Evolutionary conservation across 2,113 vertebrate genomes (phyloP).

Genomic region (Fregata magnificens): DNA sequence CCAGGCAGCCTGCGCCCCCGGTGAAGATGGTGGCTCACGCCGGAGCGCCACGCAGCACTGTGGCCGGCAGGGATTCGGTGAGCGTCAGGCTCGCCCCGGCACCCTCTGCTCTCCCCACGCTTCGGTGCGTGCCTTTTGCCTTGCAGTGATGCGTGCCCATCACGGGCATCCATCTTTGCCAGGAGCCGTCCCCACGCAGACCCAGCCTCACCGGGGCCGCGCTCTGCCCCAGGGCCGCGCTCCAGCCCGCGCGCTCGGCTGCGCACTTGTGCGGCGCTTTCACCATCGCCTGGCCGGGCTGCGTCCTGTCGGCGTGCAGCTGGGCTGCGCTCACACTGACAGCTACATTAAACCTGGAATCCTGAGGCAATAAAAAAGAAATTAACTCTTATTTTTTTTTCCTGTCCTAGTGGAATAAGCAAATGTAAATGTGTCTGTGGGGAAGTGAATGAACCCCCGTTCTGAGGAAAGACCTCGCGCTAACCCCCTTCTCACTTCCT

Average conservation of each 20-base stretch:
- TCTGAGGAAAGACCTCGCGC: slow-evolving; percentile 61
- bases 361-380: slow-evolving; percentile 81
- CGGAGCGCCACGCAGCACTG: background rate
- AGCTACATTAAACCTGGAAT: slow-evolving; percentile 83
- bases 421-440: slow-evolving; percentile 76
- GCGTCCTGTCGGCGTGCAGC: slow-evolving; percentile 75
- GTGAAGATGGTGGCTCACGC: slow-evolving; percentile 56
- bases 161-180: accelerated
- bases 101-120: accelerated
- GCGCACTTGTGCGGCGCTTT: background rate
- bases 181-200: background rate
- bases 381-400: slow-evolving; percentile 80
- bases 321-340: slow-evolving; percentile 78
- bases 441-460: slow-evolving; percentile 73
- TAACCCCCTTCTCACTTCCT: slow-evolving; percentile 61
- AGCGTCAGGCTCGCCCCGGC: background rate
- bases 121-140: accelerated
- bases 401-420: slow-evolving; percentile 77
- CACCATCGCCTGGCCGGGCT: slow-evolving; percentile 18
- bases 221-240: accelerated
- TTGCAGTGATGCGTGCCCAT: background rate
- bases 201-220: accelerated
- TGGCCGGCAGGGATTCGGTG: accelerated
- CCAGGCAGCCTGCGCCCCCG: slow-evolving; percentile 66
- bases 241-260: background rate